A percentile compares a stretch with the other conserved stretches of the same genome.
Evolutionary conservation across 2,888 invertebrate genomes (phyloP).

Genomic region (Eilema sororculum): DNA sequence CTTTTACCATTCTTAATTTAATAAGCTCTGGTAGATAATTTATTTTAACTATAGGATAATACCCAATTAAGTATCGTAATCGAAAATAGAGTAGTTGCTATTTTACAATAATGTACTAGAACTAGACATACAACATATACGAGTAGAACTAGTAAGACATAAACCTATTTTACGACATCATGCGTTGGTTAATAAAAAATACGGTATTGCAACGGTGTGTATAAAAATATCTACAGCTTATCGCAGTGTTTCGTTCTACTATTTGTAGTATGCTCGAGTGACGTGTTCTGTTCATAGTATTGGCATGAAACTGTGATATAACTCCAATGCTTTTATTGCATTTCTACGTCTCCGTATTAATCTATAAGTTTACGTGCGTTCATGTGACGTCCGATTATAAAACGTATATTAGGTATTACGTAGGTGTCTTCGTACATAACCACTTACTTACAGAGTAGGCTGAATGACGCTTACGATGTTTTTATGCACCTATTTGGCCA

Average conservation of each 20-base stretch:
- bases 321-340: constrained; percentile 34
- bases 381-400: constrained; percentile 38
- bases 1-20: too few relatives aligned
- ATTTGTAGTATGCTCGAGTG: constrained; percentile 9
- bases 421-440: not conserved
- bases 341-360: constrained; percentile 35
- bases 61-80: too few relatives aligned
- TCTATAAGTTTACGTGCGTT: constrained; percentile 31
- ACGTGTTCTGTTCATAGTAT: constrained; percentile 4
- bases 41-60: too few relatives aligned
- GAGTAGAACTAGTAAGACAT: too few relatives aligned
- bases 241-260: not conserved
- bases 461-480: not conserved
- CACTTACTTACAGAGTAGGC: not conserved
- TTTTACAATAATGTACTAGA: too few relatives aligned
- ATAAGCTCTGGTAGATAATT: too few relatives aligned
- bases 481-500: not conserved
- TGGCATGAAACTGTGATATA: constrained; percentile 36
- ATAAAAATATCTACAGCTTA: constrained; percentile 3
- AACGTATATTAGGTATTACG: constrained; percentile 24
- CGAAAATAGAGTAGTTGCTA: too few relatives aligned
- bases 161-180: too few relatives aligned
- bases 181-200: not conserved
- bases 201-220: not conserved
- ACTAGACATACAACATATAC: too few relatives aligned